phyloP scores from a whole-genome alignment of 2,113 vertebrate species.

The Misgurnus mizolepis region DNA sequence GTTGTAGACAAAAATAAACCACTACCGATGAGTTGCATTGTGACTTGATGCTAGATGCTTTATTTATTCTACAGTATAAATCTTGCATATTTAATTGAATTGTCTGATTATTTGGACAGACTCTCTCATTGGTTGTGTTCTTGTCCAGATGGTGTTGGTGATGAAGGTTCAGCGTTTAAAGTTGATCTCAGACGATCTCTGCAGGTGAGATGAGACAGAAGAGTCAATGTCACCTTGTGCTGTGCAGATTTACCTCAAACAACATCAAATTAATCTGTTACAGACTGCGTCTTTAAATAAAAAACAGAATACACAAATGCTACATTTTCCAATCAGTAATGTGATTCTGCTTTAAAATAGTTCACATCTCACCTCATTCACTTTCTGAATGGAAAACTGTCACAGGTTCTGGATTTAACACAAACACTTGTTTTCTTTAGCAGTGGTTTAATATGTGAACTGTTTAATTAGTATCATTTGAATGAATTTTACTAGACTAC shows the following conservation, averaged over 20 bases:
- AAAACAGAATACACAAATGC: constrained; percentile 44
- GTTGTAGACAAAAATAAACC: too few relatives aligned
- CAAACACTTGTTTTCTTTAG: not conserved
- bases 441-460: not conserved
- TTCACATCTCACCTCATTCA: not conserved
- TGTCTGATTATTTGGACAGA: not conserved
- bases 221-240: constrained; percentile 48
- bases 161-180: constrained; percentile 41
- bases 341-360: not conserved
- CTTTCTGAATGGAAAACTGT: not conserved
- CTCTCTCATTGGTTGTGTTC: not conserved
- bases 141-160: constrained; percentile 43
- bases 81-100: not conserved
- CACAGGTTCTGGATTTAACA: not conserved
- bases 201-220: constrained; percentile 54
- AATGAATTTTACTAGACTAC: too few relatives aligned
- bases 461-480: too few relatives aligned
- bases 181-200: constrained; percentile 43
- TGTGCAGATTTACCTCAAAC: constrained; percentile 18
- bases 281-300: constrained; percentile 19
- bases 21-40: too few relatives aligned
- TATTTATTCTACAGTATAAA: not conserved
- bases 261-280: constrained; percentile 17
- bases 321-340: constrained; percentile 21
- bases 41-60: not conserved